A percentile compares a stretch with the other conserved stretches of the same genome.
phyloP scores from a whole-genome alignment of 2,797 vertebrate species.

The Falco concolor region DNA sequence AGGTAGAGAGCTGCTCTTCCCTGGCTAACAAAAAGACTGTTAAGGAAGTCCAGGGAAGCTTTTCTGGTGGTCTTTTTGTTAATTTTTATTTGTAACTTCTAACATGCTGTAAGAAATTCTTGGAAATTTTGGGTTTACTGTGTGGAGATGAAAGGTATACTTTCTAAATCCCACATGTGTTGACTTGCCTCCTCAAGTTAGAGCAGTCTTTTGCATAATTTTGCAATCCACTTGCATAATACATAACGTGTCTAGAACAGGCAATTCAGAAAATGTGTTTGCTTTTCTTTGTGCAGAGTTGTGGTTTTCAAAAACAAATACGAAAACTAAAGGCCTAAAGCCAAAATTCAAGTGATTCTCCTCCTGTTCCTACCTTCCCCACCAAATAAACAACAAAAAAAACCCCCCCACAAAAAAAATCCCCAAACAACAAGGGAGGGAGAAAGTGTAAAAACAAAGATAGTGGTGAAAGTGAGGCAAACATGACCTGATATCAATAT shows the following conservation, averaged over 20 bases:
- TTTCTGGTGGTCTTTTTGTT: neutral
- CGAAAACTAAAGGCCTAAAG: neutral
- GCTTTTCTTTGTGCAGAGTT: neutral
- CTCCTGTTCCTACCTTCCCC: neutral
- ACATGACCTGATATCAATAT: neutral
- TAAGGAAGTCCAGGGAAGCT: neutral
- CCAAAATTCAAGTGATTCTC: neutral
- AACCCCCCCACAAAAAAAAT: no score
- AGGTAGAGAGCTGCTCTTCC: neutral
- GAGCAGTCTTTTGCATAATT: neutral
- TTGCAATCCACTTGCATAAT: slow-evolving; percentile 17
- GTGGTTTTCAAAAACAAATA: neutral
- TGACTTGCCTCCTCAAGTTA: neutral
- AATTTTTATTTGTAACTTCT: neutral
- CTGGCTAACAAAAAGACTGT: neutral
- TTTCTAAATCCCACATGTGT: neutral
- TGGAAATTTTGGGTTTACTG: neutral
- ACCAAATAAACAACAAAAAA: neutral
- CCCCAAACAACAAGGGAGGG: neutral
- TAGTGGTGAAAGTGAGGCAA: neutral
- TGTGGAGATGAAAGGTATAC: neutral
- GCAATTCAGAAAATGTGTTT: slow-evolving; percentile 5
- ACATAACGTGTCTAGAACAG: neutral
- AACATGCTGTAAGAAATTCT: neutral
- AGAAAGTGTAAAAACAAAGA: neutral